phyloP scores from a whole-genome alignment of 1,140 invertebrate species.

The Drosophila yakuba region DNA sequence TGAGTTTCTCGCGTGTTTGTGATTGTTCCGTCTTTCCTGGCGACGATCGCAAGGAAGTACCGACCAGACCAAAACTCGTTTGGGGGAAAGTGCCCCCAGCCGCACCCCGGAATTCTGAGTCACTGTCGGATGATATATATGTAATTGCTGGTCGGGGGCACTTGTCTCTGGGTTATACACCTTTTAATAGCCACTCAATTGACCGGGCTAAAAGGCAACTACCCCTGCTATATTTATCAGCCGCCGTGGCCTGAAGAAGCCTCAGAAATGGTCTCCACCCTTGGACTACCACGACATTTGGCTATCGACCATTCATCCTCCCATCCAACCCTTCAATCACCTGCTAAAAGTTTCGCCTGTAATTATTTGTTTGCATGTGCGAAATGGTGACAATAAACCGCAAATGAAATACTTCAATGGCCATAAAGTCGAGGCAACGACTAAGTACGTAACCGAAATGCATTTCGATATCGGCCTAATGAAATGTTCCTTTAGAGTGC shows the following conservation, averaged over 20 bases:
- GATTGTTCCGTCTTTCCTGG: conserved; percentile 8
- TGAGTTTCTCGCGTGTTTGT: conserved; percentile 62
- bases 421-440: conserved; percentile 26
- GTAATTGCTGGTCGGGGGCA: conserved; percentile 18
- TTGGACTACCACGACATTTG: conserved; percentile 19
- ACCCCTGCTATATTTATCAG: conserved; percentile 22
- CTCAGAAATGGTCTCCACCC: conserved; percentile 47
- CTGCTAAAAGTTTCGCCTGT: conserved; percentile 41
- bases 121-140: conserved; percentile 39
- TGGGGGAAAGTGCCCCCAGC: conserved; percentile 3
- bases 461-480: conserved; percentile 22
- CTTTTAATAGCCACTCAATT: conserved; percentile 40
- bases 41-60: conserved; percentile 62
- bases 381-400: conserved; percentile 32
- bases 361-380: conserved; percentile 77
- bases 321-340: conserved; percentile 39
- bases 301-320: conserved; percentile 27
- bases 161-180: conserved; percentile 16
- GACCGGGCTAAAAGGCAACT: conserved; percentile 28
- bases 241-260: conserved; percentile 42
- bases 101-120: conserved; percentile 21
- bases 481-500: conserved; percentile 16
- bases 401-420: conserved; percentile 65
- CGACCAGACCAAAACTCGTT: conserved; percentile 31
- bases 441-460: conserved; percentile 31